Conservation (phyloP, 2,888 invertebrate species). For the Deilephila porcellus region DNA sequence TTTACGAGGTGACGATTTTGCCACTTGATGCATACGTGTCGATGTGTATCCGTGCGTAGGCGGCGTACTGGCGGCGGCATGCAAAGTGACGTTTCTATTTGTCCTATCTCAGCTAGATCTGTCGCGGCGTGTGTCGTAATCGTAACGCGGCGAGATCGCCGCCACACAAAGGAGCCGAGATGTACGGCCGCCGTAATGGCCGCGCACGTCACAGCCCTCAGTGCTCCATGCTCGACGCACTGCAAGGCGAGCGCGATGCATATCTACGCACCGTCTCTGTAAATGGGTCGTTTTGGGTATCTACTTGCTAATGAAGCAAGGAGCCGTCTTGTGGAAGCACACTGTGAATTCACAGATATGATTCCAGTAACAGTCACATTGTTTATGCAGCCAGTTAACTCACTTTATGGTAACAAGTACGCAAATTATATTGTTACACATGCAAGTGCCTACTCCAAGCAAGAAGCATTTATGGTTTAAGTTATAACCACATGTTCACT, state of each 20-base stretch:
- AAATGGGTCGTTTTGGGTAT: slow-evolving; percentile 83
- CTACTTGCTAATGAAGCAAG: slow-evolving; percentile 82
- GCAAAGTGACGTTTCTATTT: slow-evolving; percentile 83
- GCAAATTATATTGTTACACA: slow-evolving; percentile 3
- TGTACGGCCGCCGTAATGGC: slow-evolving; percentile 78
- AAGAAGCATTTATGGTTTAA: neutral
- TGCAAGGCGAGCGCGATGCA: slow-evolving; percentile 77
- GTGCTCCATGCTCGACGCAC: slow-evolving; percentile 47
- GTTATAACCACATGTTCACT: slow-evolving; percentile 43
- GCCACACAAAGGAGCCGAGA: slow-evolving; percentile 80
- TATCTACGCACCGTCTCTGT: slow-evolving; percentile 80
- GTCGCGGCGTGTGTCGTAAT: slow-evolving; percentile 79
- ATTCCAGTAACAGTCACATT: slow-evolving; percentile 68
- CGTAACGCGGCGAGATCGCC: slow-evolving; percentile 77
- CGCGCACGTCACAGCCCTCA: slow-evolving; percentile 73
- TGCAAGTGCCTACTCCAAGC: neutral
- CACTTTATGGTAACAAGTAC: slow-evolving; percentile 62
- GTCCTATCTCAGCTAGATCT: slow-evolving; percentile 78
- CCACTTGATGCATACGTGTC: slow-evolving; percentile 65
- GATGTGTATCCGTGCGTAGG: slow-evolving; percentile 68
- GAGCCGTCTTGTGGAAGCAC: slow-evolving; percentile 72
- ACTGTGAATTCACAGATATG: slow-evolving; percentile 76
- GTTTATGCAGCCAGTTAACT: slow-evolving; percentile 62
- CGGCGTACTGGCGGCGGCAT: slow-evolving; percentile 69
- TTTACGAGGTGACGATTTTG: slow-evolving; percentile 64